Evolutionary conservation across 1,140 invertebrate species (phyloP).

Genomic region (Eulimnadia texana): DNA sequence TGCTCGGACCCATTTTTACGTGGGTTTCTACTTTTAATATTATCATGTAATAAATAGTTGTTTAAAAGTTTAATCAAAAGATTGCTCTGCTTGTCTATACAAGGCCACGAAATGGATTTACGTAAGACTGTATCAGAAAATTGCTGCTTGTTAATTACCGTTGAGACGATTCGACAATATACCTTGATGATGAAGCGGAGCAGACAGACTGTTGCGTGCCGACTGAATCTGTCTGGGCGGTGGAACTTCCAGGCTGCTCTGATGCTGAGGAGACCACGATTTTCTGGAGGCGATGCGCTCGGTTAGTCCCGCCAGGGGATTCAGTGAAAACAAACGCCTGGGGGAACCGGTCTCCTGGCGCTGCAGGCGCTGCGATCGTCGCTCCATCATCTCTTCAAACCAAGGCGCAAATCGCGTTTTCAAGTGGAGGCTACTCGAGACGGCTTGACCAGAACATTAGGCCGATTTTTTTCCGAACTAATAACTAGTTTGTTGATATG

Average conservation of each 20-base stretch:
- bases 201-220: conserved; percentile 5
- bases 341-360: background rate
- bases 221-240: conserved; percentile 12
- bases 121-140: no score
- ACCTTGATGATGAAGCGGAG: background rate
- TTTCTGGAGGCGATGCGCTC: conserved; percentile 1
- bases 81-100: no score
- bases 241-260: conserved; percentile 13
- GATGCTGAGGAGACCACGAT: conserved; percentile 13
- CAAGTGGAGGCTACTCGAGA: no score
- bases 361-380: background rate
- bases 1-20: no score
- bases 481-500: no score
- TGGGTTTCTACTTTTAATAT: no score
- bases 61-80: no score
- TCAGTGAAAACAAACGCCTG: background rate
- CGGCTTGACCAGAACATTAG: no score
- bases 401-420: background rate
- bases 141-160: no score
- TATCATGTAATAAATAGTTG: no score
- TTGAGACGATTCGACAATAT: background rate
- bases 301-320: background rate
- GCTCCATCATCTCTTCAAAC: background rate
- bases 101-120: no score
- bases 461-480: no score